phyloP scores from a whole-genome alignment of 2,113 vertebrate genomes.

The Actenoides hombroni region DNA sequence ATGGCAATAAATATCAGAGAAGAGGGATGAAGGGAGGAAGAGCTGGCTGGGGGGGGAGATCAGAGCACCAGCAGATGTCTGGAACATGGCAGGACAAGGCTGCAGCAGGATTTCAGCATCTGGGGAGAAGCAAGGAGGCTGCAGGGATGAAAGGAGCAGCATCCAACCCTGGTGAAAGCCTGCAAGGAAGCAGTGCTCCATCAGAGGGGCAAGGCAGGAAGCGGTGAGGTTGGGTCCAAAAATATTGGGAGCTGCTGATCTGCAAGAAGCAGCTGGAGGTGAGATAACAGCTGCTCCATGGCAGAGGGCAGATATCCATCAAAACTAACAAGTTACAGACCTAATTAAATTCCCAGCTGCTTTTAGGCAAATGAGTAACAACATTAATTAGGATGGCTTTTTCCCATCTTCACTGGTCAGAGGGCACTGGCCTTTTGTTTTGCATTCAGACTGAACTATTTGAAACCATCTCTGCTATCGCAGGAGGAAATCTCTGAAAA shows the following conservation, averaged over 20 bases:
- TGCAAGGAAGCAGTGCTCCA: fast-evolving
- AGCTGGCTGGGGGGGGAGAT: fast-evolving
- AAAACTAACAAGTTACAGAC: slow-evolving; percentile 31
- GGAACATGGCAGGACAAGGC: neutral
- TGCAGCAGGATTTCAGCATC: neutral
- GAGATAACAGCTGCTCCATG: neutral
- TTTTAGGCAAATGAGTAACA: slow-evolving; percentile 4
- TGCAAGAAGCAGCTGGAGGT: neutral
- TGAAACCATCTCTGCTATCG: neutral
- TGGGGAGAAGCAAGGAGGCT: neutral
- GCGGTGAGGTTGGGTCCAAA: neutral
- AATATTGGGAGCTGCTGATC: neutral
- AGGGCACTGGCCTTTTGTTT: neutral
- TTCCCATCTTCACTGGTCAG: neutral
- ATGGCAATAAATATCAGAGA: neutral
- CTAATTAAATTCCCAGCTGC: slow-evolving; percentile 45
- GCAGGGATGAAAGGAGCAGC: neutral
- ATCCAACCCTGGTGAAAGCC: fast-evolving
- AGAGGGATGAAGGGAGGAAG: neutral
- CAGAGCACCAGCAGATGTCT: neutral
- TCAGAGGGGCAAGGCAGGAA: neutral
- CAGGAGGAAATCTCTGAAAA: neutral
- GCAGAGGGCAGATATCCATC: slow-evolving; percentile 34
- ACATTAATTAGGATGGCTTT: slow-evolving; percentile 15
- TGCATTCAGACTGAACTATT: neutral